Conservation (phyloP, 2,888 invertebrate genomes). For the Notodonta ziczac region DNA sequence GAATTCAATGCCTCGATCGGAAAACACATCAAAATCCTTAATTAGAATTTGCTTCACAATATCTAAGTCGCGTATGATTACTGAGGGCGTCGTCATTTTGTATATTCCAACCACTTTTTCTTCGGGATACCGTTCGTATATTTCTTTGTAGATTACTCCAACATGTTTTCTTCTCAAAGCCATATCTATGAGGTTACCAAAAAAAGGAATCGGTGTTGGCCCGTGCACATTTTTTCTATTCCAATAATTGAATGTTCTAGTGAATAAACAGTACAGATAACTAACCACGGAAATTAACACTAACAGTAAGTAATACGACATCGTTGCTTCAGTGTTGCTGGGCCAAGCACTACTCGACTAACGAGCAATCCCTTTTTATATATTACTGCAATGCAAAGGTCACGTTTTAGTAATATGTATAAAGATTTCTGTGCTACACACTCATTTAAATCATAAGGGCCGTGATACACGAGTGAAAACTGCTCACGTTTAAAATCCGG, state of each 20-base stretch:
- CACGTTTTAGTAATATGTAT: too few species aligned
- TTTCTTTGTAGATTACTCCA: constrained; percentile 41
- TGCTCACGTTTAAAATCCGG: too few species aligned
- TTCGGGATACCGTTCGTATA: constrained; percentile 54
- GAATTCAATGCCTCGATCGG: constrained; percentile 52
- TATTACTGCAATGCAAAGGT: too few species aligned
- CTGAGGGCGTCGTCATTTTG: constrained; percentile 50
- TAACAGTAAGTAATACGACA: constrained; percentile 16
- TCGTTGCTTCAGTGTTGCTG: not conserved
- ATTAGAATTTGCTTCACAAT: constrained; percentile 55
- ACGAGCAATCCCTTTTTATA: too few species aligned
- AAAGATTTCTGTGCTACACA: too few species aligned
- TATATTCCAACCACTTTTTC: constrained; percentile 60
- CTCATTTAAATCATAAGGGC: too few species aligned
- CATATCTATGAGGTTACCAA: constrained; percentile 42
- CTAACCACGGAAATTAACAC: constrained; percentile 10
- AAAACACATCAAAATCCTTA: constrained; percentile 58
- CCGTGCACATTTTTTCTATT: constrained; percentile 47
- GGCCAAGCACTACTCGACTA: not conserved
- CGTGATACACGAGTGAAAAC: too few species aligned
- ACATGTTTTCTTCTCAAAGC: constrained; percentile 41
- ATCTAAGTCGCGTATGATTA: constrained; percentile 59
- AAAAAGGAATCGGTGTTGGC: constrained; percentile 48
- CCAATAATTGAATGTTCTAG: constrained; percentile 33
- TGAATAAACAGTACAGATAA: constrained; percentile 28